phyloP scores from a whole-genome alignment of 2,113 vertebrate species.

The Oophaga pumilio region DNA sequence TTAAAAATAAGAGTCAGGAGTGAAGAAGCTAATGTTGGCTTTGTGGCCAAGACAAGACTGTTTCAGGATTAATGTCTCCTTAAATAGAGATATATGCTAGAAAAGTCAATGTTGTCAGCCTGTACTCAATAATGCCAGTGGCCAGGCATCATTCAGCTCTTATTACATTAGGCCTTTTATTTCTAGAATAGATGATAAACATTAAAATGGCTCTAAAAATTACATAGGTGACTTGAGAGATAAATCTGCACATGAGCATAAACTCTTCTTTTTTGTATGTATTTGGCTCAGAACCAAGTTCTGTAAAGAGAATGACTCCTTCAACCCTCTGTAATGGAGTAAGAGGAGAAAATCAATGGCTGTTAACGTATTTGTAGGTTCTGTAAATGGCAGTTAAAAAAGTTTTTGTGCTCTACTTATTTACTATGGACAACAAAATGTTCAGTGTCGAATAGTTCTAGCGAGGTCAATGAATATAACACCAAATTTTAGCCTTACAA shows the following conservation, averaged over 20 bases:
- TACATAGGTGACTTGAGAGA: conserved; percentile 40
- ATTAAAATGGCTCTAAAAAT: conserved; percentile 48
- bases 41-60: background rate
- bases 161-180: conserved; percentile 23
- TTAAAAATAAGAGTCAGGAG: background rate
- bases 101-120: conserved; percentile 33
- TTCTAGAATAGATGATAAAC: conserved; percentile 31
- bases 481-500: background rate
- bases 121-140: conserved; percentile 13
- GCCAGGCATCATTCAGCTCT: conserved; percentile 5
- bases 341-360: conserved; percentile 50
- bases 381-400: conserved; percentile 49
- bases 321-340: conserved; percentile 44
- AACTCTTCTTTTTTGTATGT: conserved; percentile 49
- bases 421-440: conserved; percentile 3
- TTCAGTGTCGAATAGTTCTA: background rate
- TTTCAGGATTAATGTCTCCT: conserved; percentile 16
- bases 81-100: conserved; percentile 7
- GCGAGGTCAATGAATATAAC: background rate
- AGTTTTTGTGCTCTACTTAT: conserved; percentile 31
- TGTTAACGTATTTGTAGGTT: conserved; percentile 40
- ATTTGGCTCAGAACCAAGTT: conserved; percentile 28
- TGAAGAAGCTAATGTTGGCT: background rate
- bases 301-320: conserved; percentile 40
- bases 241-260: conserved; percentile 48